Percentiles rank a stretch among this genome's conserved stretches.
phyloP scores from a whole-genome alignment of 2,888 invertebrate genomes.

The Polymixis lichenea region DNA sequence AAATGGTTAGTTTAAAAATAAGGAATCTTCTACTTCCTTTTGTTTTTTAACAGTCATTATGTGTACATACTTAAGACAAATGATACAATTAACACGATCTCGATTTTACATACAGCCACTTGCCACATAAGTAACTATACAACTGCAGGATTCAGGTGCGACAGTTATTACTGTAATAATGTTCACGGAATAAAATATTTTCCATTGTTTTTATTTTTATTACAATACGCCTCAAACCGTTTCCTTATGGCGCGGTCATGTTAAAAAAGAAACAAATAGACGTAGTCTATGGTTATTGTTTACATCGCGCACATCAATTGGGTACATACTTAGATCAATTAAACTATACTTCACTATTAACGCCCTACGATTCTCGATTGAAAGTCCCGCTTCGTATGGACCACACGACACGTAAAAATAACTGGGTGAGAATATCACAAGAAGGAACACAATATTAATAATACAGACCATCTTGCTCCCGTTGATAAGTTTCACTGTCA shows the following conservation, averaged over 20 bases:
- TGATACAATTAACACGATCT: background rate
- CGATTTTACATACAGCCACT: background rate
- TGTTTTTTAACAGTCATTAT: background rate
- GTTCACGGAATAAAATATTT: constrained; percentile 22
- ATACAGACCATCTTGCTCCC: constrained; percentile 67
- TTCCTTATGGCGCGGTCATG: constrained; percentile 26
- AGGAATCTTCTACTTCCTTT: background rate
- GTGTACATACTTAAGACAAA: background rate
- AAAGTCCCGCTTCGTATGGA: constrained; percentile 1
- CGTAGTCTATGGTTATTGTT: constrained; percentile 28
- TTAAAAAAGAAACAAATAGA: constrained; percentile 32
- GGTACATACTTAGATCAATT: constrained; percentile 30
- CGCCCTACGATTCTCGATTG: background rate
- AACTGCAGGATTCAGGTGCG: background rate
- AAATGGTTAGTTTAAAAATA: background rate
- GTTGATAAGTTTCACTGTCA: constrained; percentile 67
- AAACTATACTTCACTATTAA: constrained; percentile 18
- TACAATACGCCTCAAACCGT: background rate
- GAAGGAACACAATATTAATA: constrained; percentile 17
- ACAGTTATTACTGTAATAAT: constrained; percentile 15
- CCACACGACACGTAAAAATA: background rate
- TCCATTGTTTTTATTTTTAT: constrained; percentile 33
- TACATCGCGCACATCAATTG: constrained; percentile 47
- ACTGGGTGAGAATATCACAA: constrained; percentile 6
- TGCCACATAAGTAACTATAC: background rate